Percentiles rank a stretch among this genome's conserved stretches.
Evolutionary conservation across 2,797 vertebrate species (phyloP).

Genomic region (Cossypha polioptera): DNA sequence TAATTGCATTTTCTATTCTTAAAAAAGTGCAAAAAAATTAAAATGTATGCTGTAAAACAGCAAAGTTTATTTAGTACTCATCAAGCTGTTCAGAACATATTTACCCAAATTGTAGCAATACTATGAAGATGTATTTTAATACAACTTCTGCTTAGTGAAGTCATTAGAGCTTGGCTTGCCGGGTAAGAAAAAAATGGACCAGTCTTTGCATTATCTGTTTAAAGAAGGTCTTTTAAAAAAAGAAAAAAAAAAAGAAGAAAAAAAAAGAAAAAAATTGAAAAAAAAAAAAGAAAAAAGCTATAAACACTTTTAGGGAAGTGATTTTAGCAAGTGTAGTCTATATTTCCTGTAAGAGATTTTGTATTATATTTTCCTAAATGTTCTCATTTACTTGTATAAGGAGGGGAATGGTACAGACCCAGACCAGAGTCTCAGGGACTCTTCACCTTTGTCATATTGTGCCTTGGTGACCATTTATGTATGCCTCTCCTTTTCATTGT

Average conservation of each 20-base stretch:
- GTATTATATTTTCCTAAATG: slow-evolving; percentile 99
- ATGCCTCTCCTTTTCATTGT: slow-evolving; percentile 62
- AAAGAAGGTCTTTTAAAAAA: slow-evolving; percentile 78
- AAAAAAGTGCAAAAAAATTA: slow-evolving; percentile 62
- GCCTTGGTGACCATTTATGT: slow-evolving; percentile 86
- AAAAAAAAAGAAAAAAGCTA: slow-evolving; percentile 70
- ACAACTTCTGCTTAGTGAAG: slow-evolving; percentile 77
- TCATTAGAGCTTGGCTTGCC: slow-evolving; percentile 81
- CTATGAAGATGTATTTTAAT: slow-evolving; percentile 73
- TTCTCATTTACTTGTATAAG: slow-evolving; percentile 84
- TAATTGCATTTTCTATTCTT: slow-evolving; percentile 72
- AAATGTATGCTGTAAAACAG: slow-evolving; percentile 71
- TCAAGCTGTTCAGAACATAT: slow-evolving; percentile 72
- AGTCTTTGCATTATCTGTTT: slow-evolving; percentile 71
- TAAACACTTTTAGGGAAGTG: slow-evolving; percentile 79
- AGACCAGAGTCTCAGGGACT: slow-evolving; percentile 83
- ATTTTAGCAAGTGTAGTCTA: slow-evolving; percentile 85
- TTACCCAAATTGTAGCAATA: slow-evolving; percentile 77
- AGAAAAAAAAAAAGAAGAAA: not conserved
- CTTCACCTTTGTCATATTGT: slow-evolving; percentile 86
- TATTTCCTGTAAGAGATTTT: slow-evolving; percentile 93
- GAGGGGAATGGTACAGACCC: slow-evolving; percentile 79
- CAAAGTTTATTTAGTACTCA: slow-evolving; percentile 74
- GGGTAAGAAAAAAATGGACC: slow-evolving; percentile 74
- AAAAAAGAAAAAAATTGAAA: not conserved